Conservation (phyloP, 2,888 invertebrate species). For the Lasioglossum malachurum region DNA sequence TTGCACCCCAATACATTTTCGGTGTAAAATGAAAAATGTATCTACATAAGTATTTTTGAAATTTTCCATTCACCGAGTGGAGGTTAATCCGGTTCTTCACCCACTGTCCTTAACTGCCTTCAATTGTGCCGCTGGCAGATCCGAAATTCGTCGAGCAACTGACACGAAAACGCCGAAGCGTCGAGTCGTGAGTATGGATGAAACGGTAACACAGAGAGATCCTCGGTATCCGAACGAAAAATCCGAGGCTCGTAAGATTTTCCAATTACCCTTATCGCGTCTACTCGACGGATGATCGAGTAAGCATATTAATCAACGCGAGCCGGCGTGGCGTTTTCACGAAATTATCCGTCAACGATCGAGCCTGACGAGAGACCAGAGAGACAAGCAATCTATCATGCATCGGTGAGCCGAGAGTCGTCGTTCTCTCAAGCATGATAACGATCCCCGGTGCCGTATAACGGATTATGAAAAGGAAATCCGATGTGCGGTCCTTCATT, state of each 20-base stretch:
- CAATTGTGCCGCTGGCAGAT: neutral
- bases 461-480: conserved; percentile 81
- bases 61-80: too few relatives aligned
- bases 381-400: conserved; percentile 64
- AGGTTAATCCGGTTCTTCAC: neutral
- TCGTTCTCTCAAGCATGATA: conserved; percentile 56
- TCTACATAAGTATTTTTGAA: too few relatives aligned
- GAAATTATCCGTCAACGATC: conserved; percentile 62
- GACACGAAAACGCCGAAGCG: neutral
- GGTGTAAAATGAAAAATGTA: too few relatives aligned
- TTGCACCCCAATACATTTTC: too few relatives aligned
- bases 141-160: neutral
- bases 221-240: neutral
- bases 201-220: neutral
- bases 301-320: conserved; percentile 60
- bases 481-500: conserved; percentile 74
- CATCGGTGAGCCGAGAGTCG: conserved; percentile 51
- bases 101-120: neutral
- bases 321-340: conserved; percentile 45
- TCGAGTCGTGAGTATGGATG: neutral
- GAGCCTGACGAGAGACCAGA: conserved; percentile 49
- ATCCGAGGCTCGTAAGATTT: conserved; percentile 37
- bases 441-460: conserved; percentile 54
- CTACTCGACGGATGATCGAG: conserved; percentile 49
- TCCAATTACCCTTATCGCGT: conserved; percentile 37